Percentiles rank a stretch among this genome's conserved stretches.
phyloP scores from a whole-genome alignment of 2,888 invertebrate species.

The Melipona beecheii region DNA sequence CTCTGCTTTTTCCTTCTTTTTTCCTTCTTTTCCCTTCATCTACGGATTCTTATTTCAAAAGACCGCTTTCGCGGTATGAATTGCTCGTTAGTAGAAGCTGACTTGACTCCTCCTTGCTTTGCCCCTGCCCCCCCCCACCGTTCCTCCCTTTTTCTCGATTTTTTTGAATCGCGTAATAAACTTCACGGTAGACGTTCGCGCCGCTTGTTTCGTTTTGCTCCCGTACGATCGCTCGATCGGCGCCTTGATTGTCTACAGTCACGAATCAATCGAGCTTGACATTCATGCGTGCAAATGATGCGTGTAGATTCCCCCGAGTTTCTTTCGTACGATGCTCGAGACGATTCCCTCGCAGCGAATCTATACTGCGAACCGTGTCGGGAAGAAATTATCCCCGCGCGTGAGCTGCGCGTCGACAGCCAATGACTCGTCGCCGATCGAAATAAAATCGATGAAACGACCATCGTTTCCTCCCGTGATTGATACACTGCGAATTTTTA shows the following conservation, averaged over 20 bases:
- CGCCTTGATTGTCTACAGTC: constrained; percentile 39
- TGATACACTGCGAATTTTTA: no score
- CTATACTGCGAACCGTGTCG: background rate
- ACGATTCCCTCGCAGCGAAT: constrained; percentile 22
- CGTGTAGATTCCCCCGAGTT: constrained; percentile 32
- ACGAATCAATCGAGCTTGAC: constrained; percentile 47
- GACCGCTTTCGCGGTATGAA: background rate
- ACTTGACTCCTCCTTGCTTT: background rate
- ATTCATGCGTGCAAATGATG: constrained; percentile 48
- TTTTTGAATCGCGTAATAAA: constrained; percentile 6
- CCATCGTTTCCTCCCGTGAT: background rate
- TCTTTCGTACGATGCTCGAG: background rate
- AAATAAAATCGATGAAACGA: background rate
- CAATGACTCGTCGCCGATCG: background rate
- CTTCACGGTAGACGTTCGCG: constrained; percentile 1
- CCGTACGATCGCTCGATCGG: constrained; percentile 49
- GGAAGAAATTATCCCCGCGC: background rate
- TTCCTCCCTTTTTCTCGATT: background rate
- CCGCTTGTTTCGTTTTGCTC: constrained; percentile 26
- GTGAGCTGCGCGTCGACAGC: background rate
- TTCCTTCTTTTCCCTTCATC: background rate
- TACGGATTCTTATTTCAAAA: background rate
- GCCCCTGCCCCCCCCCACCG: no score
- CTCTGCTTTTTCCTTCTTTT: background rate
- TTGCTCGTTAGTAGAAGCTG: background rate